Conservation (phyloP, 2,113 vertebrate species). For the Pygoscelis adeliae region DNA sequence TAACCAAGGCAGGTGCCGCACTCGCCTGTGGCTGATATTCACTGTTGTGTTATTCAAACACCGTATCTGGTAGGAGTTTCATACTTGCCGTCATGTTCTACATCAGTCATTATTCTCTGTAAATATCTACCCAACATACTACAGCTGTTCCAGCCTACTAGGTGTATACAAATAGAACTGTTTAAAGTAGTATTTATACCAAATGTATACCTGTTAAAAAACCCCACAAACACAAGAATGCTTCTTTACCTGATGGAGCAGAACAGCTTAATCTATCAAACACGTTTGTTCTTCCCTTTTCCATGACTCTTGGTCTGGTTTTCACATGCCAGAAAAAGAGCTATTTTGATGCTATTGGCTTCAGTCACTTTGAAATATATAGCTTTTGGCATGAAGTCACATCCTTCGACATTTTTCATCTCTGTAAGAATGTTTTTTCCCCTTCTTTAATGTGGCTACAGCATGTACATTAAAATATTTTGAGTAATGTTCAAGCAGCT, state of each 20-base stretch:
- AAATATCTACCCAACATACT: background rate
- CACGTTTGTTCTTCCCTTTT: background rate
- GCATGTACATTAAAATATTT: conserved; percentile 36
- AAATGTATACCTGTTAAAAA: background rate
- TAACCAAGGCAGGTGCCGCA: background rate
- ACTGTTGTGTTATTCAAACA: background rate
- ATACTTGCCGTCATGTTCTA: accelerated
- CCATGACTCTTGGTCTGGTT: background rate
- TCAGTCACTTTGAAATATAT: background rate
- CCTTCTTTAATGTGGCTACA: background rate
- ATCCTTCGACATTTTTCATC: background rate
- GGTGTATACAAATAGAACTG: background rate
- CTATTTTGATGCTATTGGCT: background rate
- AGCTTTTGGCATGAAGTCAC: background rate
- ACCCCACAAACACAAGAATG: background rate
- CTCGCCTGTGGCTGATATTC: accelerated
- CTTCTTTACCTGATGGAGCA: background rate
- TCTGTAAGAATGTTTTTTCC: background rate
- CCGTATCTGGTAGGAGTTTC: background rate
- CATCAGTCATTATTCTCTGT: background rate
- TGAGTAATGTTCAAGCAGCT: background rate
- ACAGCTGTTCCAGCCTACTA: background rate
- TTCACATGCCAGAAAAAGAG: background rate
- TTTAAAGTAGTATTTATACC: background rate
- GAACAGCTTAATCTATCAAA: background rate